Evolutionary conservation across 2,797 vertebrate species (phyloP), one percentile per base, ranked within the genome.

Genomic region (Nannoperca obscura): DNA sequence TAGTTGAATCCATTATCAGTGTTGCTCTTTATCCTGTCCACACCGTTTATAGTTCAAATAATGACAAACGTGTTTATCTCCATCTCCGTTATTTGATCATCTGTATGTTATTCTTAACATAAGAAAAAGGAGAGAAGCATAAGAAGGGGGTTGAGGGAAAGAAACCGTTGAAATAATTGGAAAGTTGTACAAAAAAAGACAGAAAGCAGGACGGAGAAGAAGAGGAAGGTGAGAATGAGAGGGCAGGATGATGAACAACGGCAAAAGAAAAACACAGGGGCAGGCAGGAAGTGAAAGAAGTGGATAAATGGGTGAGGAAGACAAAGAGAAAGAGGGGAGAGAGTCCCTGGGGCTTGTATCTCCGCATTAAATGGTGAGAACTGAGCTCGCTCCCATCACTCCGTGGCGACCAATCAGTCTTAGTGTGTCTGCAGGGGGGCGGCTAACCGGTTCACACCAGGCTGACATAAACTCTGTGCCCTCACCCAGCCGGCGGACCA

Each of bases 391-490:
- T 88, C 81, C 82, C 85, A 84, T 89, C 72, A 65, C 84, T 91
- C 89, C 87, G 84, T 83, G 87, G 81, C 78, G 70, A 89, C 90
- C 86, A 84, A 88, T 90, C 88, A 83, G 81, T 80, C 76, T 88
- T 71, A 74, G 76, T 84, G 77, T 87, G 88, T 88, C 78, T 79
- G 67, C 69, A 59, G 87, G 89, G 76, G 89, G 84, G 80, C 83
- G 86, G 86, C 83, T 91, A 82, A 89, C 92, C 85, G 71, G 84
- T 91, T 92, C 93, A 87, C 89, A 93, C 78, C 1, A 93, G 94
- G 30, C 94, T 88, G 90, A 93, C 91, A 95, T 93, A 96, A 96
- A 96, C 91, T 76, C 93, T 82, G 88, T 96, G 94, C 94, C 91
- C 93, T 90, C 50, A 14, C 77, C 89, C 80, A 84, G 79, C 83